phyloP scores from a whole-genome alignment of 2,797 vertebrate genomes.

The Etheostoma nigrum region DNA sequence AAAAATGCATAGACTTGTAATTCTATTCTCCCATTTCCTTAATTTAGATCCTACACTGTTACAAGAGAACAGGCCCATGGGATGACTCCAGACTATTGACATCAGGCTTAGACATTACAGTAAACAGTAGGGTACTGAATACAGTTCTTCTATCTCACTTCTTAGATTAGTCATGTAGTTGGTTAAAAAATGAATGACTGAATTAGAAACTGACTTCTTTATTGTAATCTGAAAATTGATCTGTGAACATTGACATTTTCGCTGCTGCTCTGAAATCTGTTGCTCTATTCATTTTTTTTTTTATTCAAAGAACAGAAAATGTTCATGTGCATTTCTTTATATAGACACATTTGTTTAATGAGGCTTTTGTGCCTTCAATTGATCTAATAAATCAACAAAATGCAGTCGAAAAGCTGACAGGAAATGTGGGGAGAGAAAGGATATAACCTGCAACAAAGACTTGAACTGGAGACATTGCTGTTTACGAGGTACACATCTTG shows the following conservation, averaged over 20 bases:
- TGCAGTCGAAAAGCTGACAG: conserved; percentile 2
- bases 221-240: neutral
- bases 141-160: neutral
- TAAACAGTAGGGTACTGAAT: neutral
- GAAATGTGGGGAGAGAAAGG: conserved; percentile 10
- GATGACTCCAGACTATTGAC: too few relatives aligned
- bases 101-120: neutral
- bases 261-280: neutral
- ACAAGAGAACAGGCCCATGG: neutral
- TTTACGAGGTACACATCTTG: neutral
- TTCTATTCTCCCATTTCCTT: neutral
- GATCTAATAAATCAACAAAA: neutral
- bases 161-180: conserved; percentile 1
- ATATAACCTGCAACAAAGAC: neutral
- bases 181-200: conserved; percentile 6
- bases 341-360: neutral
- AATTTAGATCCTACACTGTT: conserved; percentile 3
- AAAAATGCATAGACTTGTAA: neutral
- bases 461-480: neutral
- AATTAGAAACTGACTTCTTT: conserved; percentile 21
- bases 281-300: too few relatives aligned
- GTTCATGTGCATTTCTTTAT: neutral
- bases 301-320: neutral
- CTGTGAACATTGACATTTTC: neutral
- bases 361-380: neutral